Base-by-base conservation (phyloP, 1,140 invertebrate species). In the Apocrypta bakeri region DNA sequence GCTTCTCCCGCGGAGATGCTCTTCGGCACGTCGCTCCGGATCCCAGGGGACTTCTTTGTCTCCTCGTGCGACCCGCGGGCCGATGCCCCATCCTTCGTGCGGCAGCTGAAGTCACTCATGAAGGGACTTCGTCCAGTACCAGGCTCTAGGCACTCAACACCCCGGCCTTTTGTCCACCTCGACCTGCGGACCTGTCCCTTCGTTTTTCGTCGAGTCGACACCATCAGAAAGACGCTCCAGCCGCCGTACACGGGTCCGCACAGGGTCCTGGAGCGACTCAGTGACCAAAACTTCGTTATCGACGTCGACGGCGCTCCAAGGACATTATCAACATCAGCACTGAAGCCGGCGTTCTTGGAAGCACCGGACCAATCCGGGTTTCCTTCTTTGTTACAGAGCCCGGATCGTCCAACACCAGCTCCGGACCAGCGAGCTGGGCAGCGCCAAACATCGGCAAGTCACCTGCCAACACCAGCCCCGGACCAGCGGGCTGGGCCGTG, bases 1-100 rank as follows among this genome's bases (percentile, higher is more conserved):
- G 76, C 71, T 88, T 85, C 90, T 0, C 66, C 87, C 0, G 87
- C 87, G 21, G 87, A 90, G 64, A 78, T 90, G 76, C 81, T 90
- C 4, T 86, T 84, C 37, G 85, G 85, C 11, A 76, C 79, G 33
- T 66, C 85, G 24, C 24, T 88, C 7, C 33, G 79, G n/a, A 56
- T 88, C 0, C 87, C 87, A 6, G 87, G 85, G 71, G 73, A 85
- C n/a, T 87, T 86, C 73, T 79, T 40, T n/a, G 40, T 21, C 17
- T 2, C 1, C 27, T 63, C 2, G 6, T 40, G 9, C 2, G n/a
- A 1, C 25, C 8, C 11, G 17, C 64, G 7, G 1, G 0, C 0
- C 12, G 31, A 80, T 31, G 24, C 71, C 17, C 69, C 71, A 64
- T 8, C 63, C 3, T 83, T 79, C n/a, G 3, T 68, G 12, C 1